Percentiles rank a stretch among this genome's conserved stretches.
Conservation (phyloP, 2,797 vertebrate species). For the Linurgus olivaceus region DNA sequence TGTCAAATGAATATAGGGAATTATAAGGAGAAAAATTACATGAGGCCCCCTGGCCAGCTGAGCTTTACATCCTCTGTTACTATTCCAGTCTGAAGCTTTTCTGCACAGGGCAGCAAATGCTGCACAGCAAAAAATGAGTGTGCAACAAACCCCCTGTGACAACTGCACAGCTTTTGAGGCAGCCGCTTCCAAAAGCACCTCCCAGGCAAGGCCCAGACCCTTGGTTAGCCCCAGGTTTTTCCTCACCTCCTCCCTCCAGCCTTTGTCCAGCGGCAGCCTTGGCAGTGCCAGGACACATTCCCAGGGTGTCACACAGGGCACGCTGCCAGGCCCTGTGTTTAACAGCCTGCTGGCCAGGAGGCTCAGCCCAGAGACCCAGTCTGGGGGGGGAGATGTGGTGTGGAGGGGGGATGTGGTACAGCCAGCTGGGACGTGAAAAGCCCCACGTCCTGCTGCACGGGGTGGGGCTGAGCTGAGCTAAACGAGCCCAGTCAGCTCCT, state of each 20-base stretch:
- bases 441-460: neutral
- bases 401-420: neutral
- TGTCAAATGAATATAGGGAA: neutral
- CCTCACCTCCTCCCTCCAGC: neutral
- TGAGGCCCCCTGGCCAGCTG: accelerated
- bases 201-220: neutral
- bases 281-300: neutral
- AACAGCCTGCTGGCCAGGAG: neutral
- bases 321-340: neutral
- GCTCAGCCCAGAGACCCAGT: neutral
- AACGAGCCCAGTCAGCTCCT: neutral
- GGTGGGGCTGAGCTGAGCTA: neutral
- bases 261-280: neutral
- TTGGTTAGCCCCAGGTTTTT: neutral
- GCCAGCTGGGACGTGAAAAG: neutral
- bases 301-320: neutral
- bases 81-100: neutral
- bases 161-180: accelerated
- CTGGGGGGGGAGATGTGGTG: neutral
- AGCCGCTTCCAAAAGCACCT: neutral
- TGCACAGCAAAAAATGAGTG: accelerated
- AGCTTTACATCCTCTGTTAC: neutral
- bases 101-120: neutral
- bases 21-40: neutral
- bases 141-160: accelerated